phyloP scores from a whole-genome alignment of 2,888 invertebrate species.

The Tyria jacobaeae region DNA sequence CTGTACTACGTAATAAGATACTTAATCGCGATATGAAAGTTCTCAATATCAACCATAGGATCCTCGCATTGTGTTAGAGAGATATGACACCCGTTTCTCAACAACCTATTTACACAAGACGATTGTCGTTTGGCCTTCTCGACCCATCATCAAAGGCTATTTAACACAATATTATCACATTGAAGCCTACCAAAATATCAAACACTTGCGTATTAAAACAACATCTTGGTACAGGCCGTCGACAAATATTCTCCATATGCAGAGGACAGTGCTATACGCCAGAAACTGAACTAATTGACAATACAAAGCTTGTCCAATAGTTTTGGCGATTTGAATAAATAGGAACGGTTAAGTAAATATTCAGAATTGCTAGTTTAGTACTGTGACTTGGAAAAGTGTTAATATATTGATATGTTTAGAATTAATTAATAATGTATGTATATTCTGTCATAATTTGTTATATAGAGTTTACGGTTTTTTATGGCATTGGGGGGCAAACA shows the following conservation, averaged over 20 bases:
- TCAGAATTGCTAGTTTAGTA: conserved; percentile 47
- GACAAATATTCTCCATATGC: conserved; percentile 54
- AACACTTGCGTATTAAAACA: conserved; percentile 56
- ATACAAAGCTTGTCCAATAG: conserved; percentile 70
- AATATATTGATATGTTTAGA: not conserved
- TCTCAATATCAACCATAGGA: too few species aligned
- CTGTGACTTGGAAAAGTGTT: conserved; percentile 30
- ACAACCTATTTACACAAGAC: conserved; percentile 4
- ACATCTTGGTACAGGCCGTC: conserved; percentile 52
- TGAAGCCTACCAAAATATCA: conserved; percentile 35
- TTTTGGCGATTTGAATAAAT: conserved; percentile 74
- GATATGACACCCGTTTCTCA: too few species aligned
- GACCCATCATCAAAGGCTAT: conserved; percentile 11
- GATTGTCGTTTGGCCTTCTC: conserved; percentile 4
- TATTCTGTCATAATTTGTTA: too few species aligned
- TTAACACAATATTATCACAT: conserved; percentile 21
- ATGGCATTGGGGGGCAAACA: too few species aligned
- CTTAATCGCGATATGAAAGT: too few species aligned
- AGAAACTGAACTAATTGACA: conserved; percentile 70
- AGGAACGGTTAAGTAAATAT: conserved; percentile 60
- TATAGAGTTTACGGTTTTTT: too few species aligned
- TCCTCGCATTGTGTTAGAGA: too few species aligned
- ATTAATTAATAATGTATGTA: not conserved
- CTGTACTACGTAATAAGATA: too few species aligned
- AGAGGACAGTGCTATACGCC: conserved; percentile 41